These are phyloP conservation scores for Craniophora ligustri DNA, from an alignment of 2,888 invertebrate genomes.

Conservation along the genomic window DNA sequence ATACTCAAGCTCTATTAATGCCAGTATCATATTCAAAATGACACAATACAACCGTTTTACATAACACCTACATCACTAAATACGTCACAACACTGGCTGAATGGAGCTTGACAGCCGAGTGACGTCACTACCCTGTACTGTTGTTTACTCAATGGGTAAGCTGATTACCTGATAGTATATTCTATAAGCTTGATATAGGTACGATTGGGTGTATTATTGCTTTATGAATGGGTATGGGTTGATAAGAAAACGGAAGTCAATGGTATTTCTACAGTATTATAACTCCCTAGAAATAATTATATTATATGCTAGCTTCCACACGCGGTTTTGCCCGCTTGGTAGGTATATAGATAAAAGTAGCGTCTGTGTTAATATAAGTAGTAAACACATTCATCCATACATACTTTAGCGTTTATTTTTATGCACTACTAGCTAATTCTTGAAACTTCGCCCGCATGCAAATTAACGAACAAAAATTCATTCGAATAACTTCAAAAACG, in stretches of 20 bases:
- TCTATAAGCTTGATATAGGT: conserved; percentile 32
- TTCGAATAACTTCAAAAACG: too few species aligned
- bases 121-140: conserved; percentile 23
- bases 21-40: not conserved
- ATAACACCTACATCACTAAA: conserved; percentile 14
- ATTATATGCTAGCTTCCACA: too few species aligned
- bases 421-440: too few species aligned
- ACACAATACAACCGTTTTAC: not conserved
- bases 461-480: too few species aligned
- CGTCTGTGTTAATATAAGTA: too few species aligned
- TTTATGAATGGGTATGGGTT: not conserved
- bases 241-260: not conserved
- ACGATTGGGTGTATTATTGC: conserved; percentile 1
- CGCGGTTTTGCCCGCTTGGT: too few species aligned
- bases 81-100: conserved; percentile 1
- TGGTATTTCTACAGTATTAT: too few species aligned
- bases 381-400: too few species aligned
- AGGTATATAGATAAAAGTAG: too few species aligned
- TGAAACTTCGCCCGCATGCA: too few species aligned
- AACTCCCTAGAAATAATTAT: not conserved
- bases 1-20: not conserved
- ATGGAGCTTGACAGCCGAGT: conserved; percentile 44
- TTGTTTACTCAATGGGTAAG: conserved; percentile 28
- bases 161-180: conserved; percentile 18
- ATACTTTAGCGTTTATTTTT: too few species aligned